A percentile compares a stretch with the other conserved stretches of the same genome.
Evolutionary conservation across 92 coral and sea anemone species (phyloP).

Genomic region (Anthopleura xanthogrammica): DNA sequence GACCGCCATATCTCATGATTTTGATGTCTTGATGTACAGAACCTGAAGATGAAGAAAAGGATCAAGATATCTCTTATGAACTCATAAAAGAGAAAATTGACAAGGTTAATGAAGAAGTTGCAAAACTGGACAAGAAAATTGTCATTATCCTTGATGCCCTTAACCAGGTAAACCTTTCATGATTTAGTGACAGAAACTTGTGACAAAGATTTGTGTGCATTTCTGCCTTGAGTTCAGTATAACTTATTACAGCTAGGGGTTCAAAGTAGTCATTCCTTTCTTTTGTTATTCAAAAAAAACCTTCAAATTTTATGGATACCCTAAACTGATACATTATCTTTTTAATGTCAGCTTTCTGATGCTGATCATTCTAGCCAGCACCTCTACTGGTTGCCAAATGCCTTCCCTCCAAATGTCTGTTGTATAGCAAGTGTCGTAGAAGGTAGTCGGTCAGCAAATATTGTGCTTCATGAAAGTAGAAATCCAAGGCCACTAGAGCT

Average conservation of each 20-base stretch:
- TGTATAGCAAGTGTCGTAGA: constrained; percentile 63
- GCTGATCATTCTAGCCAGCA: constrained; percentile 37
- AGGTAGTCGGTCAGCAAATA: constrained; percentile 52
- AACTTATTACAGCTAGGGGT: too few relatives aligned
- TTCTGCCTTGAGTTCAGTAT: too few relatives aligned
- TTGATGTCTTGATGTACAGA: not conserved
- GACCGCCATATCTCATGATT: too few relatives aligned
- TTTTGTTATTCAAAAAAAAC: too few relatives aligned
- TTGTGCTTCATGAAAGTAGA: constrained; percentile 31
- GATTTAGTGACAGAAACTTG: too few relatives aligned
- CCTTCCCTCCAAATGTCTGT: constrained; percentile 57
- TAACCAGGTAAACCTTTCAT: constrained; percentile 49
- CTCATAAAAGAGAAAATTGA: constrained; percentile 37
- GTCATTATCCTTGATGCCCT: constrained; percentile 70
- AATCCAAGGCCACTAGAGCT: constrained; percentile 41
- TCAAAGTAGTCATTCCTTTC: too few relatives aligned
- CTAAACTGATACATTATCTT: not conserved
- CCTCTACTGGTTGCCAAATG: constrained; percentile 59
- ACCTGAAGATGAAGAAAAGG: constrained; percentile 15
- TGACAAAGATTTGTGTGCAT: not conserved
- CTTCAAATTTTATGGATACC: too few relatives aligned
- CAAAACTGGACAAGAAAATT: constrained; percentile 46
- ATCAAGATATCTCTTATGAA: constrained; percentile 39
- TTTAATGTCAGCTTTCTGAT: constrained; percentile 52
- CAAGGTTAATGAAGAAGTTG: constrained; percentile 41